Percentiles rank a stretch among this genome's conserved stretches.
These are phyloP conservation scores for Calameuta idolon DNA, from an alignment of 2,888 invertebrate genomes.

Conservation along the genomic window DNA sequence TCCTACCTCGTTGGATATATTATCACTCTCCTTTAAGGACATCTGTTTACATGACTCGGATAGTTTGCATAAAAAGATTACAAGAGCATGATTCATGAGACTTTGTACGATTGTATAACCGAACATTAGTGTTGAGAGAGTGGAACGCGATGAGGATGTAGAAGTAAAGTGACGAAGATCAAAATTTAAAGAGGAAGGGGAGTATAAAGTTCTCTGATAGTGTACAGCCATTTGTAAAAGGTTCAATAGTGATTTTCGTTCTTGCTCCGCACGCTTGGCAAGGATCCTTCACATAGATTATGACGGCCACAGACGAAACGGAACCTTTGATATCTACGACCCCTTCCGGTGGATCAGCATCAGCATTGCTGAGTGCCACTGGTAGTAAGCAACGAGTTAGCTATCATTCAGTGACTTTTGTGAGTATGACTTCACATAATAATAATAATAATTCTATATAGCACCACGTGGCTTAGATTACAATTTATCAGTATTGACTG, in stretches of 20 bases:
- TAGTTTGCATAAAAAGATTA: neutral
- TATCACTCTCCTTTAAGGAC: neutral
- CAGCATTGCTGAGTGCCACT: constrained; percentile 26
- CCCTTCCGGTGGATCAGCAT: constrained; percentile 2
- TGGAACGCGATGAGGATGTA: neutral
- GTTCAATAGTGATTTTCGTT: neutral
- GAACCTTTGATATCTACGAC: constrained; percentile 47
- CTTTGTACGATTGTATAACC: neutral
- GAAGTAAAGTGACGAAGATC: neutral
- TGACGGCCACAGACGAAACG: constrained; percentile 55
- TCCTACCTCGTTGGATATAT: neutral
- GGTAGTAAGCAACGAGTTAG: constrained; percentile 34
- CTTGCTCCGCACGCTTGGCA: neutral
- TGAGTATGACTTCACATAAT: constrained; percentile 34
- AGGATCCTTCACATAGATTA: constrained; percentile 16
- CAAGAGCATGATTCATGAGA: neutral
- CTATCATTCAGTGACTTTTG: constrained; percentile 49
- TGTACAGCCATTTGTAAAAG: neutral
- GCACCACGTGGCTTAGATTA: neutral
- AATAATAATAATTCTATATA: neutral
- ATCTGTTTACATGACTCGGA: neutral
- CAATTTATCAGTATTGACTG: neutral
- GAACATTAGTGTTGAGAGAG: neutral
- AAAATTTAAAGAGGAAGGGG: neutral
- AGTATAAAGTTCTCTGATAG: neutral